Percentiles rank a stretch among this genome's conserved stretches.
phyloP scores from a whole-genome alignment of 2,113 vertebrate species.

The Falco punctatus region DNA sequence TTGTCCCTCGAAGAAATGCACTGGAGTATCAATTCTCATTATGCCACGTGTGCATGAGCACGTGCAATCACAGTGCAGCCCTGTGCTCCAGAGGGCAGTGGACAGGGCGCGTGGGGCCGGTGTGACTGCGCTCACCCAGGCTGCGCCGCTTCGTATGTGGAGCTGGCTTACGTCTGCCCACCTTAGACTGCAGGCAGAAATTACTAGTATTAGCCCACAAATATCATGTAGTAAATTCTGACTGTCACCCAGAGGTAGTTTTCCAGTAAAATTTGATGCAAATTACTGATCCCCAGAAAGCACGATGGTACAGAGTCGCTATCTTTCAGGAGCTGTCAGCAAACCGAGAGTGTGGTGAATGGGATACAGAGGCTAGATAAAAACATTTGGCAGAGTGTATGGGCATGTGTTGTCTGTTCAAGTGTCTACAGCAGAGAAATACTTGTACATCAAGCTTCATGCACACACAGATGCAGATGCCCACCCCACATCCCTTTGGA shows the following conservation, averaged over 20 bases:
- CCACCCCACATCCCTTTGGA: not conserved
- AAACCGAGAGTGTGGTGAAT: not conserved
- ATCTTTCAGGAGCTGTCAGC: not conserved
- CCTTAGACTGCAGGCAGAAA: not conserved
- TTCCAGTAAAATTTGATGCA: not conserved
- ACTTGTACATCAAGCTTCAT: not conserved
- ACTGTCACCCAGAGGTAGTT: not conserved
- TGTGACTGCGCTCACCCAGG: not conserved
- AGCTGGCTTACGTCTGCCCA: not conserved
- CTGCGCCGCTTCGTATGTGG: accelerated
- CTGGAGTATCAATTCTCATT: not conserved
- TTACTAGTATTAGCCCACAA: not conserved
- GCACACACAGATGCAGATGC: not conserved
- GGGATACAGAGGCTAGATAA: not conserved
- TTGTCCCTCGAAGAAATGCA: not conserved
- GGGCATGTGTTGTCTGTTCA: not conserved
- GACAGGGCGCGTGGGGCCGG: accelerated
- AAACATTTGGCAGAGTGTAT: accelerated
- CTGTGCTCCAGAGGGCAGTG: not conserved
- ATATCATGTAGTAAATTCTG: accelerated
- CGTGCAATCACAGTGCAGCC: not conserved
- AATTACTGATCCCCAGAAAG: not conserved
- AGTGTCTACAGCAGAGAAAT: not conserved
- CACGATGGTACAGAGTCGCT: not conserved
- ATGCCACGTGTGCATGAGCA: not conserved